Percentiles rank a stretch among this genome's conserved stretches.
Evolutionary conservation across 1,140 invertebrate genomes (phyloP).

Genomic region (Trypoxylus dichotomus): DNA sequence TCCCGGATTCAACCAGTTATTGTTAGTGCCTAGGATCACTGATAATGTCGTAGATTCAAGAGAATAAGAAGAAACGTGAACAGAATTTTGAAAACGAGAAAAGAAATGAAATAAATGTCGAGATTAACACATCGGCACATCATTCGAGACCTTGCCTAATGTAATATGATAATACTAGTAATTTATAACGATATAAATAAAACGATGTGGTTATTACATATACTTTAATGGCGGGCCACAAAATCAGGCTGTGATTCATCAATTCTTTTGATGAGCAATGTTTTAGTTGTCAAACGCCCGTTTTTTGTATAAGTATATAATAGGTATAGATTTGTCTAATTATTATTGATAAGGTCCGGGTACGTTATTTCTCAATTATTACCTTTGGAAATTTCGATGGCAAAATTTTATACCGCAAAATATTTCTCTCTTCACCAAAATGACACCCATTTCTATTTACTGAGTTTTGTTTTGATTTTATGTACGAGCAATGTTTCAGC

Average conservation of each 20-base stretch:
- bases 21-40: slow-evolving; percentile 52
- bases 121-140: neutral
- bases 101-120: slow-evolving; percentile 5
- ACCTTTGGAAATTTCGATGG: slow-evolving; percentile 30
- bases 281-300: slow-evolving; percentile 51
- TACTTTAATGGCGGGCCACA: slow-evolving; percentile 45
- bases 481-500: no score
- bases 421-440: no score
- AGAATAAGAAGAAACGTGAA: slow-evolving; percentile 7
- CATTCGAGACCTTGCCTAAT: slow-evolving; percentile 13
- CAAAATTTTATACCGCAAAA: neutral
- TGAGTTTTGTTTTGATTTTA: no score
- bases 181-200: slow-evolving; percentile 19
- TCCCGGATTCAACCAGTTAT: slow-evolving; percentile 51
- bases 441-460: no score
- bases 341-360: slow-evolving; percentile 35
- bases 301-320: slow-evolving; percentile 38
- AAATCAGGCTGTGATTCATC: slow-evolving; percentile 56
- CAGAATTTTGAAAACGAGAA: neutral
- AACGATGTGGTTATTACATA: slow-evolving; percentile 18
- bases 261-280: slow-evolving; percentile 51
- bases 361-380: slow-evolving; percentile 39
- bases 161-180: slow-evolving; percentile 12
- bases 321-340: slow-evolving; percentile 27
- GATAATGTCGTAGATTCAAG: slow-evolving; percentile 35